phyloP scores from a whole-genome alignment of 2,113 vertebrate genomes.

The Nothobranchius kuhntae region DNA sequence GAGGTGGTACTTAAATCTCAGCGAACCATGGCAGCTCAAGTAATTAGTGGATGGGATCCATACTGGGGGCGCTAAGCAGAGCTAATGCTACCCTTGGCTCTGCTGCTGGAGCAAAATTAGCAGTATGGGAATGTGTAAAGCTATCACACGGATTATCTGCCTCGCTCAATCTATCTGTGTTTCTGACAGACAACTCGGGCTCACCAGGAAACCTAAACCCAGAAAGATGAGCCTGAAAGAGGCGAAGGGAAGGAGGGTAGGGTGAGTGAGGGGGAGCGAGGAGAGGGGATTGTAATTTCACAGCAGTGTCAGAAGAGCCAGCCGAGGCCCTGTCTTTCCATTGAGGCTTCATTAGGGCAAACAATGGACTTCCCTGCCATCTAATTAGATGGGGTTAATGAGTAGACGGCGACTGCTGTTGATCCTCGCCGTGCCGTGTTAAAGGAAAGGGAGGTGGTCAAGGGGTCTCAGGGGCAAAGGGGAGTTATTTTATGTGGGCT shows the following conservation, averaged over 20 bases:
- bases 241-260: not conserved
- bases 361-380: slow-evolving; percentile 88
- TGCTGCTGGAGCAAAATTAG: slow-evolving; percentile 76
- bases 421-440: slow-evolving; percentile 62
- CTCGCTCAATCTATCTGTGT: slow-evolving; percentile 32
- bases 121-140: slow-evolving; percentile 81
- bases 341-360: slow-evolving; percentile 94
- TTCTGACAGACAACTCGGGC: slow-evolving; percentile 27
- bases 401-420: slow-evolving; percentile 83
- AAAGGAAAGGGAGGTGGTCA: slow-evolving; percentile 46
- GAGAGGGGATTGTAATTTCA: slow-evolving; percentile 83
- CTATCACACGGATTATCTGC: slow-evolving; percentile 46
- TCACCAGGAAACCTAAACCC: slow-evolving; percentile 31
- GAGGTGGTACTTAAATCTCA: slow-evolving; percentile 98
- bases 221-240: slow-evolving; percentile 15
- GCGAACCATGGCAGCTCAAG: slow-evolving; percentile 94
- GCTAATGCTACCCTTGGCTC: slow-evolving; percentile 89
- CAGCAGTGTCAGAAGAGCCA: slow-evolving; percentile 82
- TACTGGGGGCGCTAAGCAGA: slow-evolving; percentile 94
- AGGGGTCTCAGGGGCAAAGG: slow-evolving; percentile 29
- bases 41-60: slow-evolving; percentile 95
- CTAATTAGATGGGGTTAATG: slow-evolving; percentile 99
- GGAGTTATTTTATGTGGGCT: slow-evolving; percentile 12
- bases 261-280: not conserved
- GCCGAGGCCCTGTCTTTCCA: slow-evolving; percentile 85